A percentile compares a stretch with the other conserved stretches of the same genome.
These are phyloP conservation scores for Caenorhabditis wallacei DNA, from an alignment of 2,888 invertebrate species.

Conservation along the genomic window DNA sequence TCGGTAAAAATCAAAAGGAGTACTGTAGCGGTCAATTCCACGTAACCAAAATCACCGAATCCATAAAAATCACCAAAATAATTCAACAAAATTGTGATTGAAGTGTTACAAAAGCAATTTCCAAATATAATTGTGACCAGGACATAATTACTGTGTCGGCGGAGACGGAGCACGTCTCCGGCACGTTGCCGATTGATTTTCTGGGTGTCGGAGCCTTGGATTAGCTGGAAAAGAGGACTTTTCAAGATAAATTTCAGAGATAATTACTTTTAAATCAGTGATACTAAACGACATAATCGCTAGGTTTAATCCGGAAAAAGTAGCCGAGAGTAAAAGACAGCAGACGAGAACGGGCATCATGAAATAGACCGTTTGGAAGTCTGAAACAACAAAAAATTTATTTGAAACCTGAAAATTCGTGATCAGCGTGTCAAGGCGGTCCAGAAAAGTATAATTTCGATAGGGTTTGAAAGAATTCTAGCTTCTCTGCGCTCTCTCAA, in stretches of 20 bases:
- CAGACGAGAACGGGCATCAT: conserved; percentile 60
- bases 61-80: conserved; percentile 38
- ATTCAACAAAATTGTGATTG: conserved; percentile 52
- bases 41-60: conserved; percentile 19
- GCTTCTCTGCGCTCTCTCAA: no score
- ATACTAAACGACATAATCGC: conserved; percentile 94
- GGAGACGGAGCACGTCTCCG: conserved; percentile 90
- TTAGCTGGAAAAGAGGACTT: conserved; percentile 37
- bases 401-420: no score
- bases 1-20: conserved; percentile 89
- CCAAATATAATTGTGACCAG: conserved; percentile 87
- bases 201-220: conserved; percentile 51
- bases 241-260: not conserved
- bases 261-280: conserved; percentile 63
- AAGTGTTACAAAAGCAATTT: conserved; percentile 58
- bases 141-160: conserved; percentile 95
- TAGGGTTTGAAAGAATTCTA: not conserved
- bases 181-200: conserved; percentile 86
- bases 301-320: conserved; percentile 96
- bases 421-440: not conserved
- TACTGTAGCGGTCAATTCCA: conserved; percentile 45
- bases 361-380: conserved; percentile 20
- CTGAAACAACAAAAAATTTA: conserved; percentile 2
- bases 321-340: conserved; percentile 91
- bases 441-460: not conserved